phyloP scores from a whole-genome alignment of 2,888 invertebrate species.

The Cylindroiulus punctatus region DNA sequence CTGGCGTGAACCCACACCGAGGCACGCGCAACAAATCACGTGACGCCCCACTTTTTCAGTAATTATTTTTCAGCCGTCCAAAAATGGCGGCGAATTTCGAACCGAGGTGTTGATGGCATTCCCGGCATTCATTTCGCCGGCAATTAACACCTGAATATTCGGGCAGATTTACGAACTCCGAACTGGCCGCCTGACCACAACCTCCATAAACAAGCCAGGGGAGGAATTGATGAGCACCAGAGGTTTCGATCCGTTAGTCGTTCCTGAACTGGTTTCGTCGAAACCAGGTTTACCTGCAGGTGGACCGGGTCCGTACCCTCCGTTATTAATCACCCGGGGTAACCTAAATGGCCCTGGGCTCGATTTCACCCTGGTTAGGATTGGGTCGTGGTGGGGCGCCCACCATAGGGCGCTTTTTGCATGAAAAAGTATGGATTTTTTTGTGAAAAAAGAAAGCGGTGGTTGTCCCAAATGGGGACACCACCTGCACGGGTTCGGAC shows the following conservation, averaged over 20 bases:
- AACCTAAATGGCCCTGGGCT: conserved; percentile 23
- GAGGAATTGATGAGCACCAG: not conserved
- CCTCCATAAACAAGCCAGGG: not conserved
- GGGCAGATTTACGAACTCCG: conserved; percentile 8
- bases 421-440: not conserved
- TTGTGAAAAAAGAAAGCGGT: not conserved
- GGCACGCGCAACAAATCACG: not conserved
- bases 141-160: conserved; percentile 26
- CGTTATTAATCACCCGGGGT: conserved; percentile 24
- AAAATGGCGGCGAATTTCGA: not conserved
- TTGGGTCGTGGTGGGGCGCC: conserved; percentile 33
- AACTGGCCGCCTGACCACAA: not conserved
- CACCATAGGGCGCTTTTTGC: not conserved
- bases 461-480: conserved; percentile 13
- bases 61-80: not conserved
- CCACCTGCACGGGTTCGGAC: conserved; percentile 23
- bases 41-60: not conserved
- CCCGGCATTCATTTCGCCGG: not conserved
- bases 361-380: conserved; percentile 29
- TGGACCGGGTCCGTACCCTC: conserved; percentile 9
- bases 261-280: not conserved
- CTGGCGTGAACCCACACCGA: not conserved
- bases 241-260: not conserved
- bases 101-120: conserved; percentile 33
- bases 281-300: conserved; percentile 36